Conservation (phyloP, 92 coral and sea anemone genomes). For the Umimayanthus kanabou region DNA sequence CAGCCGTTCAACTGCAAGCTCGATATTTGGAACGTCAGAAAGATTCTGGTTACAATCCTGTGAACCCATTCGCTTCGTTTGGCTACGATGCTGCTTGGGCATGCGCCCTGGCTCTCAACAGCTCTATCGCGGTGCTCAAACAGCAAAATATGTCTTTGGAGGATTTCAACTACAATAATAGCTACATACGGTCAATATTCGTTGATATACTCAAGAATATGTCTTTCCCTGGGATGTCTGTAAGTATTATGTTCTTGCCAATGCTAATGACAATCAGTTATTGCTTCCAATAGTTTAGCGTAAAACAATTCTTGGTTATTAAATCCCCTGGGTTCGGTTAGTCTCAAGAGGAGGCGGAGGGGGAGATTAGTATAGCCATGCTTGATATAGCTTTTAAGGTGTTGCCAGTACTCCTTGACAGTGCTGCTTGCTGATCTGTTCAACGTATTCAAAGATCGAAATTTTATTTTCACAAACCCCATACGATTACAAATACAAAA, state of each 20-base stretch:
- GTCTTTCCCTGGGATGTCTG: slow-evolving; percentile 78
- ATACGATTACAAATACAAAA: no score
- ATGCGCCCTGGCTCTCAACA: slow-evolving; percentile 68
- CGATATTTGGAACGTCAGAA: slow-evolving; percentile 48
- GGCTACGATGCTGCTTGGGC: slow-evolving; percentile 82
- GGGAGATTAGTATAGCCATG: no score
- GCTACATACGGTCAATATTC: slow-evolving; percentile 51
- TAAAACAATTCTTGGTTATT: background rate
- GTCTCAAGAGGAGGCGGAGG: no score
- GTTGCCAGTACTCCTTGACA: no score
- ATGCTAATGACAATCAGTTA: background rate
- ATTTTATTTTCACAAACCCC: no score
- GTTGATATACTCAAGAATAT: slow-evolving; percentile 59
- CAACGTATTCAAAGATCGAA: no score
- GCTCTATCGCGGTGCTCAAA: slow-evolving; percentile 52
- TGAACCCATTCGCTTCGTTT: slow-evolving; percentile 64
- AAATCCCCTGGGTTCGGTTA: background rate
- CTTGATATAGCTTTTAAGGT: no score
- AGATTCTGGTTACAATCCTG: slow-evolving; percentile 38
- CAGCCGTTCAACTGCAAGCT: slow-evolving; percentile 52
- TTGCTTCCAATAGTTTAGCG: no score
- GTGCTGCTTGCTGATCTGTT: no score
- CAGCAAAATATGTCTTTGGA: slow-evolving; percentile 32
- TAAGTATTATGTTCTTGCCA: slow-evolving; percentile 5
- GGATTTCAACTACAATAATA: slow-evolving; percentile 62